These are phyloP conservation scores for Falco concolor DNA, from an alignment of 2,797 vertebrate genomes.

Conservation along the genomic window DNA sequence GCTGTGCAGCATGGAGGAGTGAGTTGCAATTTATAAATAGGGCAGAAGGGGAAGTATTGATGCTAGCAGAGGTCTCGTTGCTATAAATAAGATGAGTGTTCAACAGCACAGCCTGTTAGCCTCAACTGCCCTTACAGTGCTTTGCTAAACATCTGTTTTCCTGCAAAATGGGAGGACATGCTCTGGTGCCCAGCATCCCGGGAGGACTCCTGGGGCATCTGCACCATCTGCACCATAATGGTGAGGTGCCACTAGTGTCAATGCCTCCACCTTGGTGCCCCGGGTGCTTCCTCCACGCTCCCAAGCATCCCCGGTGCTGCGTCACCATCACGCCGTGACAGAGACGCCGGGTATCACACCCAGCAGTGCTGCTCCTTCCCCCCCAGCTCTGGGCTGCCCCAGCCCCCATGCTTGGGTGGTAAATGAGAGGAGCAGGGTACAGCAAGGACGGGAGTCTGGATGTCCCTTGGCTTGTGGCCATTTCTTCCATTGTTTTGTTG, in stretches of 20 bases:
- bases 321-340: background rate
- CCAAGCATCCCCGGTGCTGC: background rate
- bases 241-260: background rate
- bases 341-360: accelerated
- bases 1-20: background rate
- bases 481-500: background rate
- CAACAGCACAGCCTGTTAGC: background rate
- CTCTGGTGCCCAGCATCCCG: accelerated
- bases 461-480: background rate
- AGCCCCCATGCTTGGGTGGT: background rate
- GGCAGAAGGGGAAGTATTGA: background rate
- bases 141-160: background rate
- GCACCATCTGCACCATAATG: background rate
- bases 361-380: background rate
- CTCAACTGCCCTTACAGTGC: background rate
- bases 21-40: background rate
- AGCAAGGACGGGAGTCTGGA: background rate
- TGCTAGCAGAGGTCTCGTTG: background rate
- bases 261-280: background rate
- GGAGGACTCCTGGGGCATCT: background rate
- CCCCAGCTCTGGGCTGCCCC: background rate
- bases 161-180: accelerated
- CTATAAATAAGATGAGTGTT: background rate
- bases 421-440: accelerated
- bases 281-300: background rate